A percentile compares a stretch with the other conserved stretches of the same genome.
phyloP scores from a whole-genome alignment of 2,888 invertebrate species.

The Hyalella azteca region DNA sequence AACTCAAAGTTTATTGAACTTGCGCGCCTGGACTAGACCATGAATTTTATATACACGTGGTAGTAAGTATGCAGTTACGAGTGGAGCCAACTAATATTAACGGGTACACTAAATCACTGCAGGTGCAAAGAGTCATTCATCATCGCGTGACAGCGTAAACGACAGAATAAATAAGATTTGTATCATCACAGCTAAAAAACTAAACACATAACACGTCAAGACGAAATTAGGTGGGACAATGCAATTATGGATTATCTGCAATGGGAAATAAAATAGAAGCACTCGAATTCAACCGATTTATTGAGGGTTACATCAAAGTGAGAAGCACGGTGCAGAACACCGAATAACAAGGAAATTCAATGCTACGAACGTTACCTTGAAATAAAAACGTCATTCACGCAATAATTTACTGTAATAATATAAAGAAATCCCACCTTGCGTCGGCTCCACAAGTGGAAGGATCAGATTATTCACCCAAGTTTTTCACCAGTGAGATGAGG shows the following conservation, averaged over 20 bases:
- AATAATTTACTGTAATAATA: neutral
- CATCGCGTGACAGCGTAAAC: neutral
- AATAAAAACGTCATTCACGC: conserved; percentile 33
- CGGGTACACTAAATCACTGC: neutral
- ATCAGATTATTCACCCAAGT: conserved; percentile 16
- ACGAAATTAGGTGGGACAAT: conserved; percentile 14
- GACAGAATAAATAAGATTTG: neutral
- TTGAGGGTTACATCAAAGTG: conserved; percentile 36
- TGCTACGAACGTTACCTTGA: conserved; percentile 26
- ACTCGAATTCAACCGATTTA: conserved; percentile 35
- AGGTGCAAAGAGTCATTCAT: neutral
- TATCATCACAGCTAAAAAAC: neutral
- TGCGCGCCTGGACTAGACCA: too few relatives aligned
- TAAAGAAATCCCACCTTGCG: conserved; percentile 33
- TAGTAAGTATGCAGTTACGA: too few relatives aligned
- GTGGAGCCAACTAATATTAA: too few relatives aligned
- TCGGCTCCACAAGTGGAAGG: conserved; percentile 15
- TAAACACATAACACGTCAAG: conserved; percentile 7
- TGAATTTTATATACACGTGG: too few relatives aligned
- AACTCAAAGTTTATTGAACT: too few relatives aligned
- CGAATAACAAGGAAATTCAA: conserved; percentile 35
- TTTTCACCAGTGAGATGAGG: neutral
- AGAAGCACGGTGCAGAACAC: conserved; percentile 35
- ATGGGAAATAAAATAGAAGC: conserved; percentile 36
- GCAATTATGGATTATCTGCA: neutral